Base-by-base conservation (phyloP, 2,888 invertebrate species). In the Eucera pruinosa region DNA sequence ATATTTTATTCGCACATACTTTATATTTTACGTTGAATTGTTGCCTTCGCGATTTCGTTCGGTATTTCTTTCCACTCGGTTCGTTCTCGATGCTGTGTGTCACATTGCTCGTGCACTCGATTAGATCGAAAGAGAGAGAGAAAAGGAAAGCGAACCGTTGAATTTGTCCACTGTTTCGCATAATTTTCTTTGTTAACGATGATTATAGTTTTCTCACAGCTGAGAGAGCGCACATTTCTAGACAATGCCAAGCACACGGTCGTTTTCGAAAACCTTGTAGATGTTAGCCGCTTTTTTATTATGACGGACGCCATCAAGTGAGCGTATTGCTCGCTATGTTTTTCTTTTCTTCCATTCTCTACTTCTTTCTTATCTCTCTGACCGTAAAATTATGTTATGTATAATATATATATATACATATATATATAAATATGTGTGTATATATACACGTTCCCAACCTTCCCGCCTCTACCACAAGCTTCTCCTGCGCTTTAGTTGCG, bases 401-500 rank as follows among this genome's bases (percentile, higher is more conserved):
- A n/a, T n/a, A n/a, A n/a, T n/a, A n/a, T n/a, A n/a, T 25, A 36
- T 11, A n/a, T 25, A 25, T 5, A 48, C 7, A 25, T 13, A 36
- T 36, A 13, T 33, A 6, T 47, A 6, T 36, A 30, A 43, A 13
- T 58, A 15, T 30, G 13, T n/a, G 27, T 52, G 23, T 52, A 20
- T 27, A 15, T 47, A 55, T 15, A 36, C 23, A 13, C 3, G 4
- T 20, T 27, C 45, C 23, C n/a, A 5, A 43, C 27, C 50, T 43
- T 64, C 54, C 48, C 36, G 30, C 67, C 55, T 60, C 18, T 61
- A 83, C 83, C 87, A 85, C 83, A 78, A 30, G 90, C 90, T 90
- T 90, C 52, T 89, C 89, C 88, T 83, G 87, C 87, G 90, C 90
- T 90, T 90, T 87, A 90, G 86, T 87, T 88, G 89, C 89, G 87